phyloP scores from a whole-genome alignment of 2,113 vertebrate genomes.

The Talpa occidentalis region DNA sequence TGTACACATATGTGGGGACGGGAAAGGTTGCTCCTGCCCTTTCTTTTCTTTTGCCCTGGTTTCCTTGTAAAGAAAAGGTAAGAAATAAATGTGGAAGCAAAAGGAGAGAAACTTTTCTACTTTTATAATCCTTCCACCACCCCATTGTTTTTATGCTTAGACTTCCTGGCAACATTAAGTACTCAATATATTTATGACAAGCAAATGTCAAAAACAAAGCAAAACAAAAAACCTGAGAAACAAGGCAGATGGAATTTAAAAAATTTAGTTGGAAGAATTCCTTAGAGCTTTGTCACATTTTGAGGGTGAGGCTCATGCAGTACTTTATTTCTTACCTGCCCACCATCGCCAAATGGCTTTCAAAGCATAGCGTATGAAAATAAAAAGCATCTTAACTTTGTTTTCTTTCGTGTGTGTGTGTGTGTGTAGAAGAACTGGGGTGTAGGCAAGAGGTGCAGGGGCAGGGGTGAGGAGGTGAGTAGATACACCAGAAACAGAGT shows the following conservation, averaged over 20 bases:
- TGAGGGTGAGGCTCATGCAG: neutral
- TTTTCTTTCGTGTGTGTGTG: neutral
- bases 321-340: neutral
- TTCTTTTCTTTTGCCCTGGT: neutral
- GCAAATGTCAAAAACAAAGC: neutral
- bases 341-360: neutral
- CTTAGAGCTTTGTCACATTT: neutral
- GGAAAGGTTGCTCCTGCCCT: neutral
- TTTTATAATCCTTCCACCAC: neutral
- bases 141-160: neutral
- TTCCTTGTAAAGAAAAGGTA: conserved; percentile 19
- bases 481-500: no score
- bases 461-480: no score
- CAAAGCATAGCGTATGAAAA: neutral
- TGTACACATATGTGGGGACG: neutral
- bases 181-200: conserved; percentile 31
- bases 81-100: conserved; percentile 19
- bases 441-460: no score
- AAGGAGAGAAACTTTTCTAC: neutral
- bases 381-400: neutral
- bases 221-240: neutral
- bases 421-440: no score
- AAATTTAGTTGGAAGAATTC: neutral
- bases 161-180: conserved; percentile 33
- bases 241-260: conserved; percentile 17